These are phyloP conservation scores for Alcis repandata DNA, from an alignment of 2,888 invertebrate species.

Conservation along the genomic window DNA sequence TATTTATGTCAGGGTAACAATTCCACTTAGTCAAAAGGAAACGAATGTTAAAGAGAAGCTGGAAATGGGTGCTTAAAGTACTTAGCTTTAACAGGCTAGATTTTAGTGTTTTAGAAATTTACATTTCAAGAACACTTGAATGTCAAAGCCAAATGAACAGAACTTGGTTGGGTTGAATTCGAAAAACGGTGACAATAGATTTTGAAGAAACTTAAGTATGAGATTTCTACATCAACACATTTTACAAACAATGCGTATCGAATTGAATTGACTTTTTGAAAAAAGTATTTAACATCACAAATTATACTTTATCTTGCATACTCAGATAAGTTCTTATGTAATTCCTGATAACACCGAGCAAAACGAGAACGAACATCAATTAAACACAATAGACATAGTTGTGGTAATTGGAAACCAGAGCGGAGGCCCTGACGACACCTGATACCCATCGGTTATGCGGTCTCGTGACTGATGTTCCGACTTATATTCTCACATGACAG, in stretches of 20 bases:
- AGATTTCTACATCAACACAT: no score
- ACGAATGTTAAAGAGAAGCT: background rate
- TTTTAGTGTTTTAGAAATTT: no score
- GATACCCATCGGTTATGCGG: constrained; percentile 30
- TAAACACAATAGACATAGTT: constrained; percentile 24
- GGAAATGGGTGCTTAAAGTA: background rate
- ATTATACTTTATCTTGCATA: no score
- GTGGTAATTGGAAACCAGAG: constrained; percentile 41
- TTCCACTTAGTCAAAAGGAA: background rate
- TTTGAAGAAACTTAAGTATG: no score
- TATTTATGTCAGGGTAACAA: constrained; percentile 28
- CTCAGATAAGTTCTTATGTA: no score
- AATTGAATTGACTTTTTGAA: no score
- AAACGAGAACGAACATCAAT: constrained; percentile 1
- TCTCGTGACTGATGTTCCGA: constrained; percentile 20
- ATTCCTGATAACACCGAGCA: background rate
- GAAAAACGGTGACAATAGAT: no score
- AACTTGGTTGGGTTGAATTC: background rate
- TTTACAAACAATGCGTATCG: no score
- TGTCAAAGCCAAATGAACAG: no score
- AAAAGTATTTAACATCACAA: no score
- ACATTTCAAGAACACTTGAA: no score
- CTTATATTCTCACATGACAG: constrained; percentile 17
- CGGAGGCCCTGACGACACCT: constrained; percentile 40
- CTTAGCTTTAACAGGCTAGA: no score